Evolutionary conservation across 2,888 invertebrate genomes (phyloP).

Genomic region (Nebria brevicollis): DNA sequence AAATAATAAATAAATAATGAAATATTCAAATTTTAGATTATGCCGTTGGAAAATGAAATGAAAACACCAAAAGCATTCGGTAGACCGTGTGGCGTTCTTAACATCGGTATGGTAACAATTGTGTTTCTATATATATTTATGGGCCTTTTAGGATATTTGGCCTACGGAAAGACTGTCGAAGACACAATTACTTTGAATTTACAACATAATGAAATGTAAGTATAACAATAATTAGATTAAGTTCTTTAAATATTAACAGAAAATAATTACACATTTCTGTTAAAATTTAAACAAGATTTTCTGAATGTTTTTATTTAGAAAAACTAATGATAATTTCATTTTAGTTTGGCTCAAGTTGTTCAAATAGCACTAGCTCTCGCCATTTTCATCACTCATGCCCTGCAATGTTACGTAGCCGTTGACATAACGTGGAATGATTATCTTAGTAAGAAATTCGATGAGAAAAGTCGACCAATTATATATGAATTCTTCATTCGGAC

Average conservation of each 20-base stretch:
- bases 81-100: slow-evolving; percentile 84
- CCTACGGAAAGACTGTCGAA: slow-evolving; percentile 76
- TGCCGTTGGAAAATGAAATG: slow-evolving; percentile 96
- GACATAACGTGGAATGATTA: slow-evolving; percentile 91
- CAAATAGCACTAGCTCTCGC: slow-evolving; percentile 79
- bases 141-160: slow-evolving; percentile 91
- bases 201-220: slow-evolving; percentile 74
- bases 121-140: slow-evolving; percentile 85
- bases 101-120: slow-evolving; percentile 84
- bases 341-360: slow-evolving; percentile 76
- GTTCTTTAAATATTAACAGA: not conserved
- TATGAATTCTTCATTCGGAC: slow-evolving; percentile 87
- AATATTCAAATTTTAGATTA: slow-evolving; percentile 69
- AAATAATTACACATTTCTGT: not conserved
- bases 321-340: slow-evolving; percentile 47
- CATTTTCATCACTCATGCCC: slow-evolving; percentile 90
- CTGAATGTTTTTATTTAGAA: not conserved
- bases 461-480: slow-evolving; percentile 69
- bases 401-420: slow-evolving; percentile 96
- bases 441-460: slow-evolving; percentile 69
- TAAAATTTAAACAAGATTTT: not conserved
- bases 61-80: slow-evolving; percentile 84
- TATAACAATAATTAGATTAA: slow-evolving; percentile 43
- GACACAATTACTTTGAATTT: slow-evolving; percentile 92
- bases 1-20: not conserved